Evolutionary conservation across 2,113 vertebrate species (phyloP).

Genomic region (Macrotus californicus): DNA sequence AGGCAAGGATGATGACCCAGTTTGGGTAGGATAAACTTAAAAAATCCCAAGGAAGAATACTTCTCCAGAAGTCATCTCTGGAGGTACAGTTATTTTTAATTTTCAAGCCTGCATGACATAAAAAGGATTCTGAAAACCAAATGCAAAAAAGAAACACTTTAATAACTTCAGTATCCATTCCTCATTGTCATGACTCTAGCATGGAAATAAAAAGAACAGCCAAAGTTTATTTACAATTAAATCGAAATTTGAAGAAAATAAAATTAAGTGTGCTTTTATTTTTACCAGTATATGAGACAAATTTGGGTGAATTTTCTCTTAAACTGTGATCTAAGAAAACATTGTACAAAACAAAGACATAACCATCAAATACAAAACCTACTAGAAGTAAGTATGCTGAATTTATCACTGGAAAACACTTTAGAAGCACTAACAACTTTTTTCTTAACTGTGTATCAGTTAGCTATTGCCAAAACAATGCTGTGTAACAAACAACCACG

Average conservation of each 20-base stretch:
- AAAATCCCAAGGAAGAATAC: conserved; percentile 70
- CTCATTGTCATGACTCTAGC: conserved; percentile 44
- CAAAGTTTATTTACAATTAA: conserved; percentile 34
- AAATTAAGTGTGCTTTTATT: background rate
- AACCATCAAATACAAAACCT: conserved; percentile 2
- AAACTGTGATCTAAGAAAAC: background rate
- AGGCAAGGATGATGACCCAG: conserved; percentile 67
- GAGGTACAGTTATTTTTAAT: conserved; percentile 78
- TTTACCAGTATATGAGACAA: background rate
- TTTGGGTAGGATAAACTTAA: conserved; percentile 74
- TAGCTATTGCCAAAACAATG: background rate
- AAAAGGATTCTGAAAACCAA: conserved; percentile 73
- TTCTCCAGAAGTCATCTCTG: conserved; percentile 66
- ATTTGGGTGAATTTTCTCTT: conserved; percentile 23
- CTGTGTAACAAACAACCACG: background rate
- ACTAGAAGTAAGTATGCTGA: background rate
- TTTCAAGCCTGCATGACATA: conserved; percentile 66
- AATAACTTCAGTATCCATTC: conserved; percentile 55
- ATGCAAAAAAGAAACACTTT: conserved; percentile 65
- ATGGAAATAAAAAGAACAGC: conserved; percentile 43
- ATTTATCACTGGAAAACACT: background rate
- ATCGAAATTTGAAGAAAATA: conserved; percentile 16
- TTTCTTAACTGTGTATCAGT: background rate
- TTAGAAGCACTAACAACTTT: background rate
- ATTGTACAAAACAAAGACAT: background rate